phyloP scores from a whole-genome alignment of 30 jellyfish, hydroid and myxozoan species.

The Turritopsis rubra region DNA sequence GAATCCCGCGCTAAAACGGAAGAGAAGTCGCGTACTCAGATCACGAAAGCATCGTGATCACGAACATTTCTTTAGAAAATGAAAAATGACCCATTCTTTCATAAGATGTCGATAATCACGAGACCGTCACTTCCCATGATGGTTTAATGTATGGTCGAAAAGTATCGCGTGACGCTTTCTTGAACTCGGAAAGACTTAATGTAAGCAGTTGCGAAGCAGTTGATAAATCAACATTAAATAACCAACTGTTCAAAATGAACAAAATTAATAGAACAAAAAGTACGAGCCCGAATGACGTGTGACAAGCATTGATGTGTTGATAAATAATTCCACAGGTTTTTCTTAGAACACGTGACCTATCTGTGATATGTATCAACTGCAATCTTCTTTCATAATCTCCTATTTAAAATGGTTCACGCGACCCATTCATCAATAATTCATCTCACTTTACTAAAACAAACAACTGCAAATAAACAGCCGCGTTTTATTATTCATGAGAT shows the following conservation, averaged over 20 bases:
- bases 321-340: too few species aligned
- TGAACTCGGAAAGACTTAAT: too few species aligned
- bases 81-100: background rate
- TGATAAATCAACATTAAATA: too few species aligned
- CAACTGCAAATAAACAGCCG: background rate
- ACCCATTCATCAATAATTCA: background rate
- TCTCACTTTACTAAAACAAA: background rate
- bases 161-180: too few species aligned
- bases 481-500: background rate
- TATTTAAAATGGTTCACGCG: background rate
- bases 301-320: too few species aligned
- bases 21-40: conserved; percentile 6
- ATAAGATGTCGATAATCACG: too few species aligned
- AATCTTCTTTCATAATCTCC: background rate
- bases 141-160: background rate
- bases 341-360: too few species aligned
- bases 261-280: too few species aligned
- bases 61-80: background rate
- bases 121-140: background rate
- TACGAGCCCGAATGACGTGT: too few species aligned
- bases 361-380: too few species aligned
- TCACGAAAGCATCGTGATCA: background rate
- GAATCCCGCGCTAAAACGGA: conserved; percentile 3
- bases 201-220: background rate
- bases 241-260: too few species aligned